These are phyloP conservation scores for Antheraea yamamai DNA, from an alignment of 2,888 invertebrate species.

Conservation along the genomic window DNA sequence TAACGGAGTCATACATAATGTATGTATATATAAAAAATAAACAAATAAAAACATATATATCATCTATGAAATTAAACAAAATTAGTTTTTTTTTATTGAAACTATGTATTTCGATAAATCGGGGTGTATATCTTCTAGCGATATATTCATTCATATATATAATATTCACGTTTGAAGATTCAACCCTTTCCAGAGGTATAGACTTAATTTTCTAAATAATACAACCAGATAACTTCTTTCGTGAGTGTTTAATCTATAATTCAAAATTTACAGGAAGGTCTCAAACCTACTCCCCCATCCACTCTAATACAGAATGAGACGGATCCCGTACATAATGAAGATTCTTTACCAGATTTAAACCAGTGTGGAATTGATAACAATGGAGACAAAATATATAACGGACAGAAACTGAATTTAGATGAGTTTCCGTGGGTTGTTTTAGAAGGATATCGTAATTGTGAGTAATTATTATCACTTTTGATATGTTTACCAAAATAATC, in stretches of 20 bases:
- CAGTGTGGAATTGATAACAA: conserved; percentile 81
- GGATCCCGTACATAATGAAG: conserved; percentile 47
- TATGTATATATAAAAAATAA: too few relatives aligned
- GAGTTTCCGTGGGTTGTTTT: conserved; percentile 85
- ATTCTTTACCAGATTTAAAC: conserved; percentile 57
- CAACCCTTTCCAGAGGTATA: too few relatives aligned
- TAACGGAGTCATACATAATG: too few relatives aligned
- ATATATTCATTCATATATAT: too few relatives aligned
- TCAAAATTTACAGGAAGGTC: conserved; percentile 31
- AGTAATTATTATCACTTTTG: conserved; percentile 33
- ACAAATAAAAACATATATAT: too few relatives aligned
- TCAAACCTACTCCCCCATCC: conserved; percentile 32
- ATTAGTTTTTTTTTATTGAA: too few relatives aligned
- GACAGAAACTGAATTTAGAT: conserved; percentile 82
- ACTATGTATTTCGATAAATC: too few relatives aligned
- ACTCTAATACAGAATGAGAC: conserved; percentile 26
- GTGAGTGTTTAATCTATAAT: not conserved
- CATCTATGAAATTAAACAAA: too few relatives aligned
- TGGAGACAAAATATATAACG: conserved; percentile 83
- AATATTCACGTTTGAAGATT: too few relatives aligned
- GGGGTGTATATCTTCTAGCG: too few relatives aligned
- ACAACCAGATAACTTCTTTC: not conserved
- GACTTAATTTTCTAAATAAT: too few relatives aligned
- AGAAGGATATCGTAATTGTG: conserved; percentile 80
- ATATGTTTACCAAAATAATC: too few relatives aligned